Evolutionary conservation across 2,113 vertebrate genomes (phyloP).

Genomic region (Ceratotherium simum): DNA sequence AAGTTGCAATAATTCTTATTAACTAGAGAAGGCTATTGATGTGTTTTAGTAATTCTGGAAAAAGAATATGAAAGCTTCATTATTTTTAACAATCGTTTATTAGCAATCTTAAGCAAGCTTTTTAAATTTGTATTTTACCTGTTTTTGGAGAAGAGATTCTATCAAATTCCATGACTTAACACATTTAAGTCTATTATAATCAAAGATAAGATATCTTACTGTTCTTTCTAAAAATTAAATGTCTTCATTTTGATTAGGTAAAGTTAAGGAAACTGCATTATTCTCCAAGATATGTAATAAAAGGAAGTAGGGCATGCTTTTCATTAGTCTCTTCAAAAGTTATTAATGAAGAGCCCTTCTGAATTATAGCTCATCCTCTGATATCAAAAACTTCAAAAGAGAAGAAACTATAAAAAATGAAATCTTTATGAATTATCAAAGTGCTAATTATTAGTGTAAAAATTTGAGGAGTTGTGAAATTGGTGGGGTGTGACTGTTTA

Average conservation of each 20-base stretch:
- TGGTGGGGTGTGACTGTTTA: background rate
- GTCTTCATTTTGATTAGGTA: background rate
- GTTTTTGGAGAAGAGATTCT: background rate
- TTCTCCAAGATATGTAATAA: background rate
- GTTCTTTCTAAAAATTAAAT: background rate
- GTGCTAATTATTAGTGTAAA: background rate
- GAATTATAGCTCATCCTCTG: background rate
- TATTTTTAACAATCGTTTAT: constrained; percentile 19
- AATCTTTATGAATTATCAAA: background rate
- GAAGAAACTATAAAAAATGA: background rate
- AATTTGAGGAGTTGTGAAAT: background rate
- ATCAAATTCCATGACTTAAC: background rate
- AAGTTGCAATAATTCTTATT: background rate
- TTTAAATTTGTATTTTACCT: background rate
- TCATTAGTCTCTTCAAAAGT: background rate
- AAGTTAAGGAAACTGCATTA: background rate
- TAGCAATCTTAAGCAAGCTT: background rate
- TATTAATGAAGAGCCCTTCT: background rate
- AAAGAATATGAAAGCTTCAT: background rate
- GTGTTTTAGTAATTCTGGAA: background rate
- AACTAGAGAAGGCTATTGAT: background rate
- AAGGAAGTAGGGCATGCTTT: background rate
- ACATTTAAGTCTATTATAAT: background rate
- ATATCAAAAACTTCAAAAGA: background rate
- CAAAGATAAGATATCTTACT: background rate